Conservation (phyloP, 92 coral and sea anemone genomes). For the Actinernus sp. region DNA sequence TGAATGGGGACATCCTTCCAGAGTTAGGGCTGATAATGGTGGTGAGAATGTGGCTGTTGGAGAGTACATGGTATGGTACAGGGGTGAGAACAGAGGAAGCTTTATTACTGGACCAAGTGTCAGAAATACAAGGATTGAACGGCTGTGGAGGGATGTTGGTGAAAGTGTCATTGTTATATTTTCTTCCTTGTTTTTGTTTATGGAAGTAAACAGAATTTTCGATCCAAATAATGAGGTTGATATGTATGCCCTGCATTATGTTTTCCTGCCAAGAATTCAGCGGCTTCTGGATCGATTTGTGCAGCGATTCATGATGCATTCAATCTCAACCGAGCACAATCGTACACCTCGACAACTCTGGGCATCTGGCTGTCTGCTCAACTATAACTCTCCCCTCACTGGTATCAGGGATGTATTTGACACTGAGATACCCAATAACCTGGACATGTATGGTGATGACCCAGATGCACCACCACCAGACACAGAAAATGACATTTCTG, state of each 20-base stretch:
- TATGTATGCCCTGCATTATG: constrained; percentile 39
- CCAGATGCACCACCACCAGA: constrained; percentile 44
- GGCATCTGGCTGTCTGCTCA: constrained; percentile 33
- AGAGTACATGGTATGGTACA: constrained; percentile 14
- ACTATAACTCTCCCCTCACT: constrained; percentile 8
- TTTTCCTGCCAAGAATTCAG: constrained; percentile 42
- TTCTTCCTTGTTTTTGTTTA: constrained; percentile 14
- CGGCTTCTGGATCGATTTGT: constrained; percentile 30
- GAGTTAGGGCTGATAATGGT: constrained; percentile 52
- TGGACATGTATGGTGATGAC: constrained; percentile 26
- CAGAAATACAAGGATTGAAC: constrained; percentile 49
- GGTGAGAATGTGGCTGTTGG: constrained; percentile 54
- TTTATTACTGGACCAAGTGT: constrained; percentile 67
- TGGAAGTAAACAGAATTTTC: constrained; percentile 23
- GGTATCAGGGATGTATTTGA: constrained; percentile 15
- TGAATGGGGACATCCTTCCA: constrained; percentile 51
- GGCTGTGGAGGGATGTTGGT: constrained; percentile 67
- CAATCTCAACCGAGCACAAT: constrained; percentile 36
- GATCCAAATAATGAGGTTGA: constrained; percentile 26
- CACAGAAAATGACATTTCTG: constrained; percentile 22
- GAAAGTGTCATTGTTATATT: constrained; percentile 38
- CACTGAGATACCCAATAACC: constrained; percentile 4
- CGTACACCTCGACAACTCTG: constrained; percentile 48
- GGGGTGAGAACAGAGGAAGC: constrained; percentile 52
- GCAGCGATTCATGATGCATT: constrained; percentile 25